phyloP scores from a whole-genome alignment of 2,797 vertebrate genomes.

The Rhabdophis nuchalis region DNA sequence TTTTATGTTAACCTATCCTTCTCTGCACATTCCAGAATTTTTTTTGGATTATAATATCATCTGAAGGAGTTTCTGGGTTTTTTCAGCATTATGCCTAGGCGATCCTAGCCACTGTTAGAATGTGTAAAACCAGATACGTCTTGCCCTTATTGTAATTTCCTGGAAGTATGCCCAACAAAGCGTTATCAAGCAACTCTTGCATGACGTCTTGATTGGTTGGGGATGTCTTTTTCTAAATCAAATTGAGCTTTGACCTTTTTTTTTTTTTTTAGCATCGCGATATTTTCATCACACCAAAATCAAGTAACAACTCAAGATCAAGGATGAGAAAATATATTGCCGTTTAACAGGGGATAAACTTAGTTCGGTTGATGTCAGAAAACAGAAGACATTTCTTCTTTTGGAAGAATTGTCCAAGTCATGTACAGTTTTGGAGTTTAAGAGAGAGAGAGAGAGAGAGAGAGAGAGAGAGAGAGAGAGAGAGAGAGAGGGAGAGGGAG shows the following conservation, averaged over 20 bases:
- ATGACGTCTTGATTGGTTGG: neutral
- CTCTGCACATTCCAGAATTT: no score
- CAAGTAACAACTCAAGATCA: neutral
- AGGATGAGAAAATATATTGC: neutral
- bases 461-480: neutral
- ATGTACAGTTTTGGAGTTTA: neutral
- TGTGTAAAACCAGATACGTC: no score
- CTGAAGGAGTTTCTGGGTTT: no score
- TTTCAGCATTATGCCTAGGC: no score
- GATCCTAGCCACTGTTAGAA: no score
- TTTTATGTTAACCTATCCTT: no score
- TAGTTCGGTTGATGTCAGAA: neutral
- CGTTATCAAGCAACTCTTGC: no score
- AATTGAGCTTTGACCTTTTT: neutral
- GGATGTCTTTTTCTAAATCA: neutral
- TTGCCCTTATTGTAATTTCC: no score
- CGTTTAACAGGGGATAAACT: neutral
- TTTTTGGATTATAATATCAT: no score
- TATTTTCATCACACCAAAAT: neutral
- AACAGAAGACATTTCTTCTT: neutral
- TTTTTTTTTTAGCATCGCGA: neutral
- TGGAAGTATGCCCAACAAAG: no score
- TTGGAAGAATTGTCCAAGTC: neutral
- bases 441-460: neutral
- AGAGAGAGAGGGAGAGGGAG: neutral